A percentile compares a stretch with the other conserved stretches of the same genome.
phyloP scores from a whole-genome alignment of 2,888 invertebrate genomes.

The Psylliodes chrysocephalus region DNA sequence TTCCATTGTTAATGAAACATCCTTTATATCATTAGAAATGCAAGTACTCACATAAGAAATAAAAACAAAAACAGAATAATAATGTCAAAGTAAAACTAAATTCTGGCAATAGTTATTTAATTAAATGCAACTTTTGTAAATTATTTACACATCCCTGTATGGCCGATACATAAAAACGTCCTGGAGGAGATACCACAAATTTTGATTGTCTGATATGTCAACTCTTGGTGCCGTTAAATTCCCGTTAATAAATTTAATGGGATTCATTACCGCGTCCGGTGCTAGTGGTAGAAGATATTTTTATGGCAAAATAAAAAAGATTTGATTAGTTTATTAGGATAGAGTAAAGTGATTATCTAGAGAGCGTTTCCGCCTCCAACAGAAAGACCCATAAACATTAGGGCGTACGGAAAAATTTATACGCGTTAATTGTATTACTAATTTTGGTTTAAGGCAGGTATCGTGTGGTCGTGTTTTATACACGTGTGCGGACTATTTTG shows the following conservation, averaged over 20 bases:
- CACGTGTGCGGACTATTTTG: no score
- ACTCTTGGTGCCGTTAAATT: neutral
- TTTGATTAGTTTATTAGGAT: neutral
- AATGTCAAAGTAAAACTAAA: no score
- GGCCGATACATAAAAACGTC: neutral
- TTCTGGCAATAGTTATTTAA: no score
- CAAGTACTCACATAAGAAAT: no score
- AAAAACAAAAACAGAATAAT: no score
- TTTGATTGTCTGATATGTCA: neutral
- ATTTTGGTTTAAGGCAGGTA: no score
- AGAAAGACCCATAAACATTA: neutral
- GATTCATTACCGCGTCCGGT: neutral
- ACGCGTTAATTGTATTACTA: no score
- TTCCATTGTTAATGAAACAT: no score
- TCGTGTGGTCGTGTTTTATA: no score
- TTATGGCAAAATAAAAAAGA: neutral
- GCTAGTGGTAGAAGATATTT: neutral
- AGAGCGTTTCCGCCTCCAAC: neutral
- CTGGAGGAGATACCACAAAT: neutral
- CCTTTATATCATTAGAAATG: no score
- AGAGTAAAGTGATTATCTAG: neutral
- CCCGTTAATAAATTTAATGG: neutral
- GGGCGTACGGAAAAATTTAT: neutral
- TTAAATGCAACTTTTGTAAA: no score
- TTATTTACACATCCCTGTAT: no score